Percentiles rank a stretch among this genome's conserved stretches.
Conservation (phyloP, 2,888 invertebrate species). For the Melangyna quadrimaculata region DNA sequence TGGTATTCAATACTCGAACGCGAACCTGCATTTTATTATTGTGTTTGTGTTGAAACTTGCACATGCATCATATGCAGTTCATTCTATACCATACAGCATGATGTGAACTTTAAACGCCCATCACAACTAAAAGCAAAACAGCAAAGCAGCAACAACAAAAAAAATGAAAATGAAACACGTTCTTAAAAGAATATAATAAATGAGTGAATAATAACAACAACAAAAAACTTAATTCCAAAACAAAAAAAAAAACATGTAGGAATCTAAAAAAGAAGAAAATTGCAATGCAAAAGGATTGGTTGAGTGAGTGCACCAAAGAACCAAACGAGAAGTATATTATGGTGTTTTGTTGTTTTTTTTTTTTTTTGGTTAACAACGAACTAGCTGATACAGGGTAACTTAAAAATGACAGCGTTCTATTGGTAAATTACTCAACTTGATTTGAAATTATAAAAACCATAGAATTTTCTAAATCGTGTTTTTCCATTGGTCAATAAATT, state of each 20-base stretch:
- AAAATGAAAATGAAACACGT: constrained; percentile 59
- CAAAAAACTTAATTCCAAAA: not conserved
- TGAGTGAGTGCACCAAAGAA: not conserved
- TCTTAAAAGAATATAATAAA: constrained; percentile 17
- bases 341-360: not conserved
- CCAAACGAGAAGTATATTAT: constrained; percentile 24
- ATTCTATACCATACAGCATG: not conserved
- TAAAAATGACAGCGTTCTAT: not conserved
- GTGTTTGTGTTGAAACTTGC: not conserved
- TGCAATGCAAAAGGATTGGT: constrained; percentile 34
- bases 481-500: too few species aligned
- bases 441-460: too few species aligned
- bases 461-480: too few species aligned
- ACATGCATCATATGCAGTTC: not conserved
- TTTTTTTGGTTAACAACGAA: not conserved
- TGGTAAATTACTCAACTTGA: too few species aligned
- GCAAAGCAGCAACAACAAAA: too few species aligned
- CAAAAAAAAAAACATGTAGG: not conserved
- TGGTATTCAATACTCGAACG: constrained; percentile 43
- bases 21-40: constrained; percentile 34
- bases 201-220: constrained; percentile 20
- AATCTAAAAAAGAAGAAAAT: constrained; percentile 27
- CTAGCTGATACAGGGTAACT: not conserved
- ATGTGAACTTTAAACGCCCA: constrained; percentile 17
- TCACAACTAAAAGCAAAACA: not conserved